Base-by-base conservation (phyloP, 2,113 vertebrate species). In the Sinocyclocheilus anophthalmus region DNA sequence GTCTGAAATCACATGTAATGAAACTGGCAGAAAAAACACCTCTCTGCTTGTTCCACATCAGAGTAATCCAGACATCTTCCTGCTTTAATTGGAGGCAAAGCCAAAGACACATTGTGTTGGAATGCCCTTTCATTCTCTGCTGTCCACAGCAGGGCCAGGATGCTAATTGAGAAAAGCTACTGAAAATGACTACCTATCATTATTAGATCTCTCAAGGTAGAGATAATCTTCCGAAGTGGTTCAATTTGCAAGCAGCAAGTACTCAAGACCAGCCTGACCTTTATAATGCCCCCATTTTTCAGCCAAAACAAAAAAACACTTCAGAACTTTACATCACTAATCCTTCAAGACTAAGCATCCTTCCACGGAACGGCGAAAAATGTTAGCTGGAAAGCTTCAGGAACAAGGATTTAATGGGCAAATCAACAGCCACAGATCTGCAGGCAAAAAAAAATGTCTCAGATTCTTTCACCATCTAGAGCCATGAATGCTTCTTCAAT, bases 111-210 rank as follows among this genome's bases (percentile, higher is more conserved):
- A 55, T 11, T 14, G 39, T 50, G 59, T 77, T 67, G 20, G 63
- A 85, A 53, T 73, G 77, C 37, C n/a, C 78, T 63, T 50, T 30
- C 63, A 67, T 82, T 82, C 80, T 70, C 9, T 33, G 26, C 80
- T 45, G 12, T 13, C 61, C 33, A 48, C 50, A 70, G 45, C 37
- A 90, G 83, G 80, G 53, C 59, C 63, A 81, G 61, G 85, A 77
- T 65, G 82, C 87, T 89, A 79, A 91, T 89, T 87, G 67, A 83
- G 50, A 83, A 89, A 85, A 82, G 59, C 45, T 81, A 80, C 8
- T 72, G 67, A 88, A 91, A 92, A 90, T 91, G 78, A 89, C 83
- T 85, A 87, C 83, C 81, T 72, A 88, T 88, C 86, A 88, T 87
- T 88, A 89, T 90, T 89, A 89, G 82, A 83, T 69, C 80, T 57